phyloP scores from a whole-genome alignment of 2,888 invertebrate genomes.

The Mellilla xanthometata region DNA sequence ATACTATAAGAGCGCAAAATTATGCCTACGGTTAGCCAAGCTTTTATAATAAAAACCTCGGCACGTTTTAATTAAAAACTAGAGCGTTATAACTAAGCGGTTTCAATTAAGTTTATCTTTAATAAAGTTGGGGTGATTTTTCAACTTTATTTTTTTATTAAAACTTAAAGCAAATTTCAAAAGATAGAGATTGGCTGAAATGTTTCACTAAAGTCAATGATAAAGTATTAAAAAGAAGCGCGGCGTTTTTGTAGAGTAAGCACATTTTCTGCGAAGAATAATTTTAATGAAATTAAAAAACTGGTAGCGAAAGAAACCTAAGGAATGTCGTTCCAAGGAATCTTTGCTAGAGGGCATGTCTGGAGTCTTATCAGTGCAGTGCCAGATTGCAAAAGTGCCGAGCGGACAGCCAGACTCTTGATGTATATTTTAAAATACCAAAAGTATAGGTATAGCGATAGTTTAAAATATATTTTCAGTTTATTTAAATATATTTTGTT shows the following conservation, averaged over 20 bases:
- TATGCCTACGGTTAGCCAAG: slow-evolving; percentile 38
- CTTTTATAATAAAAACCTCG: slow-evolving; percentile 17
- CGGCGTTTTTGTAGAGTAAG: background rate
- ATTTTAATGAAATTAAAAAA: slow-evolving; percentile 16
- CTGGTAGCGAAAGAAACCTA: slow-evolving; percentile 1
- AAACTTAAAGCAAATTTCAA: background rate
- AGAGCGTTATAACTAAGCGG: slow-evolving; percentile 1
- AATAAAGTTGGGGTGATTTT: slow-evolving; percentile 9
- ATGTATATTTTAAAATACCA: slow-evolving; percentile 11
- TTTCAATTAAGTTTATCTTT: slow-evolving; percentile 7
- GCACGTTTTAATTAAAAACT: slow-evolving; percentile 10
- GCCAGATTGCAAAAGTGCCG: slow-evolving; percentile 19
- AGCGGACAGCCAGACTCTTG: slow-evolving; percentile 3
- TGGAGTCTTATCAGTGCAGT: slow-evolving; percentile 24
- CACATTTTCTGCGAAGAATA: slow-evolving; percentile 1
- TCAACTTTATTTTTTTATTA: background rate
- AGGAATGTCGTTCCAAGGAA: slow-evolving; percentile 7
- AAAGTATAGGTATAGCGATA: background rate
- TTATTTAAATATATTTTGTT: no score
- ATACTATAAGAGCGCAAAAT: slow-evolving; percentile 43
- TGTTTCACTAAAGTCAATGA: background rate
- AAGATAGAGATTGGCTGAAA: background rate
- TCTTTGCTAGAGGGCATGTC: slow-evolving; percentile 8
- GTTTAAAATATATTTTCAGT: background rate
- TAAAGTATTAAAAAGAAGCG: background rate